phyloP scores from a whole-genome alignment of 2,113 vertebrate genomes.

The Balaenoptera acutorostrata region DNA sequence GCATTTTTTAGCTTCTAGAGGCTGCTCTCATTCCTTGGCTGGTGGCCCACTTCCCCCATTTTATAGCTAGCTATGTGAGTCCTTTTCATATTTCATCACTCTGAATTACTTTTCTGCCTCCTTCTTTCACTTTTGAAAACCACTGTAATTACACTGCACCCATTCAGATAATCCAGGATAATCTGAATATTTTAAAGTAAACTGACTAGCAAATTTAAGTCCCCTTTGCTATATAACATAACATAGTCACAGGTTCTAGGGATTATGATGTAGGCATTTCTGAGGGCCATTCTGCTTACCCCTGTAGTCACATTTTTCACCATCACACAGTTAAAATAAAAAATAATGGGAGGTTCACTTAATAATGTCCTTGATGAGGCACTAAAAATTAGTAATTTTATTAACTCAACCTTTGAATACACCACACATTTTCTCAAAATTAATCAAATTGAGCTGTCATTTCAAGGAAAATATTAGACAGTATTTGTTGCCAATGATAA shows the following conservation, averaged over 20 bases:
- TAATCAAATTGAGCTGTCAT: background rate
- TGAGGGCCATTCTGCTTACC: background rate
- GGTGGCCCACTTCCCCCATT: background rate
- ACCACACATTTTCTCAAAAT: background rate
- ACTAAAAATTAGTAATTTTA: background rate
- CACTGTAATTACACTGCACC: background rate
- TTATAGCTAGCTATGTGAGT: background rate
- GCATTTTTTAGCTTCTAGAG: background rate
- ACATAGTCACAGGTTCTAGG: background rate
- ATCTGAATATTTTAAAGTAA: background rate
- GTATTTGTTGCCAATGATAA: background rate
- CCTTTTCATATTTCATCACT: background rate
- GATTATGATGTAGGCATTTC: background rate
- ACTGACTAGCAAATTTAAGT: background rate
- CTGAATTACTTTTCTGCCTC: background rate
- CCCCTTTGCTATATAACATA: background rate
- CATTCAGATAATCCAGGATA: background rate
- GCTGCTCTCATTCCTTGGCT: background rate
- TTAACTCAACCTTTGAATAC: background rate
- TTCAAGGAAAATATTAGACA: background rate
- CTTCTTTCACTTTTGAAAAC: background rate
- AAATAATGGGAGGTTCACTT: background rate
- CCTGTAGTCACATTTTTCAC: background rate
- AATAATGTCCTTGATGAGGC: background rate
- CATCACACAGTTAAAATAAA: background rate